Evolutionary conservation across 2,888 invertebrate genomes (phyloP).

Genomic region (Sphaerophoria rueppellii): DNA sequence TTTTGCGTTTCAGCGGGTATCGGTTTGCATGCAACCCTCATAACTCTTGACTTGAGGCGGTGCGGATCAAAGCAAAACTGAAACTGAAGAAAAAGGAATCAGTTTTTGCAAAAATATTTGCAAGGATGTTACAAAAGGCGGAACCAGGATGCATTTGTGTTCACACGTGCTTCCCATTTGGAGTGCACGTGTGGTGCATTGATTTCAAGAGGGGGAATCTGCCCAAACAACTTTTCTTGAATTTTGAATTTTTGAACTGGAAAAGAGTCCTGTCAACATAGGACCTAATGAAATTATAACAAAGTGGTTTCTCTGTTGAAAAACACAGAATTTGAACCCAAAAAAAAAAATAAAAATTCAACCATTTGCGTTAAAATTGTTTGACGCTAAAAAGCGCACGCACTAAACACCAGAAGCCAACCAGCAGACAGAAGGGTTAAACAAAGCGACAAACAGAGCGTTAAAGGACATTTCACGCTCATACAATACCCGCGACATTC

Average conservation of each 20-base stretch:
- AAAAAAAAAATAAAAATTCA: constrained; percentile 20
- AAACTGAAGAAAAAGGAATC: constrained; percentile 55
- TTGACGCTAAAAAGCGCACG: constrained; percentile 52
- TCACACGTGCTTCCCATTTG: constrained; percentile 70
- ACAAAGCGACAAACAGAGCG: constrained; percentile 54
- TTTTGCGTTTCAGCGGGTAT: background rate
- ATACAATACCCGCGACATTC: constrained; percentile 34
- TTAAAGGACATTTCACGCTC: constrained; percentile 71
- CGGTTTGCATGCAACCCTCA: constrained; percentile 45
- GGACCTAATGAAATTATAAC: constrained; percentile 57
- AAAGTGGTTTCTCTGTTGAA: constrained; percentile 34
- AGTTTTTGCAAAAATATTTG: constrained; percentile 69
- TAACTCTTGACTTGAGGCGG: constrained; percentile 30
- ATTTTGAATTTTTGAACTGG: background rate
- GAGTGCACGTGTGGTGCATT: constrained; percentile 66
- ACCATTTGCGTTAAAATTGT: constrained; percentile 42
- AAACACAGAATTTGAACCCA: constrained; percentile 11
- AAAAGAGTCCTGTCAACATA: constrained; percentile 47
- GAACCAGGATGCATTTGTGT: constrained; percentile 63
- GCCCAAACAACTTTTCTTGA: constrained; percentile 7
- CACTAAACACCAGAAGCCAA: constrained; percentile 38
- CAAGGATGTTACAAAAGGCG: constrained; percentile 66
- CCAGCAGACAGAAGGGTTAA: constrained; percentile 54
- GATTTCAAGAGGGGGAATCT: constrained; percentile 34
- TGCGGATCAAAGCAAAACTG: constrained; percentile 49